A percentile compares a stretch with the other conserved stretches of the same genome.
These are phyloP conservation scores for Unio pictorum DNA, from an alignment of 2,888 invertebrate species.

Conservation along the genomic window DNA sequence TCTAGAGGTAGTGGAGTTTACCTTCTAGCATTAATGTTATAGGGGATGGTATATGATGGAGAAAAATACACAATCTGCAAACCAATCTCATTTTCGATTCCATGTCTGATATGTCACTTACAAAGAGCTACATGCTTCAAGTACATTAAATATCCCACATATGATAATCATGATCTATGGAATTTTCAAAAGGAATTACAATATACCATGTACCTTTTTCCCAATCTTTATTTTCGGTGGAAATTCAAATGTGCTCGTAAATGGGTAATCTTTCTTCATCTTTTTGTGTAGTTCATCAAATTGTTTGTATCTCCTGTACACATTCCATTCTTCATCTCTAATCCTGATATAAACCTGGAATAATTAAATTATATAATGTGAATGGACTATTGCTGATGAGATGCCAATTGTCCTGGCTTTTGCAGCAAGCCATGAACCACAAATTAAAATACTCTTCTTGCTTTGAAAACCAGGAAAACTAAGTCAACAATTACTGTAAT, in stretches of 20 bases:
- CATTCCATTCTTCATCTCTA: conserved; percentile 93
- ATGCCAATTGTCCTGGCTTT: too few species aligned
- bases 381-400: too few species aligned
- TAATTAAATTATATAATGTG: conserved; percentile 1
- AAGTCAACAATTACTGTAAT: too few species aligned
- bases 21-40: too few species aligned
- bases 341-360: conserved; percentile 84
- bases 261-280: conserved; percentile 86
- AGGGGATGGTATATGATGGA: too few species aligned
- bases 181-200: neutral
- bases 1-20: too few species aligned
- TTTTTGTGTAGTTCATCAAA: conserved; percentile 89
- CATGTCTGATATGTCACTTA: neutral
- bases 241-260: conserved; percentile 87
- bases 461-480: too few species aligned
- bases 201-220: conserved; percentile 80
- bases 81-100: neutral
- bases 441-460: too few species aligned
- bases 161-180: too few species aligned
- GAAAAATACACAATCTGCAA: neutral
- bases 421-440: too few species aligned
- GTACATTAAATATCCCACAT: too few species aligned
- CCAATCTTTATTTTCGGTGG: conserved; percentile 96
- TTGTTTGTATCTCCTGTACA: conserved; percentile 94
- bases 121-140: too few species aligned